Evolutionary conservation across 2,113 vertebrate genomes (phyloP), one percentile per base, ranked within the genome.

Genomic region (Mungos mungo): DNA sequence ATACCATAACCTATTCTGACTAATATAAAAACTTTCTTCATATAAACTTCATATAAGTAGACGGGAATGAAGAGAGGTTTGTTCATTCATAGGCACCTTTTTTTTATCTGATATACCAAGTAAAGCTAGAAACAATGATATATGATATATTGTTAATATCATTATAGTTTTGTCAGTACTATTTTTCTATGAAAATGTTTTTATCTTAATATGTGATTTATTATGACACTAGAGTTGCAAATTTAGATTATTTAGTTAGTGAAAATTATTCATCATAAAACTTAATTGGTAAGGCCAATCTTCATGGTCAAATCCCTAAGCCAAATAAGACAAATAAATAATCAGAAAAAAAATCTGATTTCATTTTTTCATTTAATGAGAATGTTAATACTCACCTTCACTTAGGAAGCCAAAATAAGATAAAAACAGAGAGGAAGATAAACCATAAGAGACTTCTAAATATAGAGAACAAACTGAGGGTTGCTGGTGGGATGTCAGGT

Each of bases 231-330:
- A 60, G 47, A 90, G 29, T 68, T 93, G 33, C 57, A 74, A 27
- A 90, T 80, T 80, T 77, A 97, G 16, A 69, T 90, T 16, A 91
- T 77, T 38, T 3, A 94, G 27, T 82, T 69, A 91, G 93, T 50
- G 31, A 82, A 71, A 82, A 93, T 69, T 9, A 38, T 93, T 97
- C 54, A 86, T 74, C 31, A 87, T 87, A 63, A 76, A 97, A 91
- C 76, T 77, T 91, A 96, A 88, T 71, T 88, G 47, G 57, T 91
- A 88, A 96, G 89, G 50, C 35, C 87, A 91, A 16, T 81, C 41
- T 16, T 86, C 33, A 85, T 35, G 82, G 41, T 92, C 84, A 95
- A 95, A 93, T 65, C 82, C 69, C 65, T 52, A 9, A 95, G 18
- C 35, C 45, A 92, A 81, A 72, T 50, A 92, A 72, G 79, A 66